A percentile compares a stretch with the other conserved stretches of the same genome.
phyloP scores from a whole-genome alignment of 1,140 invertebrate genomes.

The Drosophila pruinosa region DNA sequence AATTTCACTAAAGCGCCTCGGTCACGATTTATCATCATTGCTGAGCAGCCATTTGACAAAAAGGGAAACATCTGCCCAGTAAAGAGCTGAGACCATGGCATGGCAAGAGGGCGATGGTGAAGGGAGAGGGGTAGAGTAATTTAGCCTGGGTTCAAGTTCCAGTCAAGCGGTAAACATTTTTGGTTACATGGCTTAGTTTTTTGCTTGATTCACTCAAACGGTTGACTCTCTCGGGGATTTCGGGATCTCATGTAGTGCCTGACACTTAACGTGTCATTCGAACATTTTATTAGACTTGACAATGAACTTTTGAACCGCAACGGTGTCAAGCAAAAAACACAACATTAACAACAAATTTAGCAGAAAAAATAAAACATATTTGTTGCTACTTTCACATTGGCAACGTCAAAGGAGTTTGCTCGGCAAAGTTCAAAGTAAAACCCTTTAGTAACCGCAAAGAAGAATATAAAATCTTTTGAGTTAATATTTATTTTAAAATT shows the following conservation, averaged over 20 bases:
- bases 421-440: not conserved
- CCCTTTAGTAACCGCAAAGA: too few relatives aligned
- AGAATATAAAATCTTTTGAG: too few relatives aligned
- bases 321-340: slow-evolving; percentile 3
- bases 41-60: slow-evolving; percentile 63
- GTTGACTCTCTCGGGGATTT: slow-evolving; percentile 21
- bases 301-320: slow-evolving; percentile 72
- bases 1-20: slow-evolving; percentile 66
- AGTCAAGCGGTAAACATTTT: slow-evolving; percentile 53
- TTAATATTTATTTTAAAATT: too few relatives aligned
- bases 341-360: slow-evolving; percentile 15
- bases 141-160: slow-evolving; percentile 23
- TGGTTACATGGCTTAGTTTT: slow-evolving; percentile 33
- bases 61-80: slow-evolving; percentile 54
- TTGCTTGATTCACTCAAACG: slow-evolving; percentile 47
- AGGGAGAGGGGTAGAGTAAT: slow-evolving; percentile 7
- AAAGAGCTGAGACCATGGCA: not conserved
- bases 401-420: not conserved
- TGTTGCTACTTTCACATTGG: slow-evolving; percentile 59
- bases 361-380: slow-evolving; percentile 17
- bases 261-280: slow-evolving; percentile 79
- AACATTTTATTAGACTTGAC: slow-evolving; percentile 81
- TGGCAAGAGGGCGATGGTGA: not conserved
- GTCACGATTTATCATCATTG: slow-evolving; percentile 78
- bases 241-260: slow-evolving; percentile 56